Evolutionary conservation across 1,140 invertebrate genomes (phyloP), one percentile per base, ranked within the genome.

Genomic region (Rhopalosiphum maidis): DNA sequence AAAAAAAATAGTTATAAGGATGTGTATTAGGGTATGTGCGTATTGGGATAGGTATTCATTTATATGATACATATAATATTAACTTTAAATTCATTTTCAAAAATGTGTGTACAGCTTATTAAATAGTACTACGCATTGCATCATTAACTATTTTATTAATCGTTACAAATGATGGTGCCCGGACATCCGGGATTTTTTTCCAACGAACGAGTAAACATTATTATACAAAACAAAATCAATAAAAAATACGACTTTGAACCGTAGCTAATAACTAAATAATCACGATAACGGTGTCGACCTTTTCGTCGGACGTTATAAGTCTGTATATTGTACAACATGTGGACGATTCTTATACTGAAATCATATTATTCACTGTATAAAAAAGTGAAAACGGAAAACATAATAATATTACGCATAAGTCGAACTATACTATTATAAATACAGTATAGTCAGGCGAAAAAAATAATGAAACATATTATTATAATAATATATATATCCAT

Each of bases 201-300:
- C 23, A 43, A 86, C 37, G 37, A 43, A 86, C 83, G 83, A 41
- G 37, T 41, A 43, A 41, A 86, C 37, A 25, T 86, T 85, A 43
- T 41, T 51, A 51, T 41, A 86, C 22, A 43, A 86, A 86, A 86
- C 25, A 86, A 86, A 86, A 86, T 86, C 83, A 25, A 86, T 43
- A 43, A 43, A 85, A 85, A 85, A 85, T 86, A 86, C 9, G 83
- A 86, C 83, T 41, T 86, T 86, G 37, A 43, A 86, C 83, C 37
- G 83, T 86, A 86, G 23, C 82, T 83, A 83, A 37, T 83, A 83
- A 35, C n/a, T 23, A 35, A 22, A 83, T 77, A 77, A 77, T 5
- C 2, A 83, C 22, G 82, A 83, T 83, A 37, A 86, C 83, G 23
- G 22, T 86, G 37, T 86, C 37, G 37, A 86, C 23, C 37, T 86